phyloP scores from a whole-genome alignment of 2,888 invertebrate species.

The Eupithecia pulchellata region DNA sequence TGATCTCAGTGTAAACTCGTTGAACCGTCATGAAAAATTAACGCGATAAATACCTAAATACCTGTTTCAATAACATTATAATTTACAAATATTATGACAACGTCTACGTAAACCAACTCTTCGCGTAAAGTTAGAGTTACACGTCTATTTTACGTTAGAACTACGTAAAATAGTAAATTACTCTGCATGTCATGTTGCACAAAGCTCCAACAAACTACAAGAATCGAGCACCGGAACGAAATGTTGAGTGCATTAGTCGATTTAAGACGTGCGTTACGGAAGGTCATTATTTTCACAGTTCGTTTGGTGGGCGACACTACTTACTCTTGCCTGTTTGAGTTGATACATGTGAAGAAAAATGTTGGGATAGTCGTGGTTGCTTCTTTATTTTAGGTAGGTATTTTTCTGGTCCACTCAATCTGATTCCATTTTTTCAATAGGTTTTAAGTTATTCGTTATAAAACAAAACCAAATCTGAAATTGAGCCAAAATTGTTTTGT shows the following conservation, averaged over 20 bases:
- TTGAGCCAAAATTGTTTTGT: neutral
- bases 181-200: conserved; percentile 11
- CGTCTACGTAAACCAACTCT: neutral
- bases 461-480: neutral
- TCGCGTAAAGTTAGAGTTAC: neutral
- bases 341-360: neutral
- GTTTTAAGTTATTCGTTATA: neutral
- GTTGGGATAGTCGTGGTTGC: neutral
- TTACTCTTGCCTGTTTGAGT: conserved; percentile 42
- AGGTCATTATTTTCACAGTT: conserved; percentile 79
- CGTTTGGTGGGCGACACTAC: conserved; percentile 54
- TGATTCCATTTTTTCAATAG: neutral
- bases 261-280: conserved; percentile 67
- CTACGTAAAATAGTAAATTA: neutral
- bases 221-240: conserved; percentile 45
- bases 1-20: too few species aligned
- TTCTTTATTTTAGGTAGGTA: neutral
- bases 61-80: too few species aligned
- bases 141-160: neutral
- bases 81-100: too few species aligned
- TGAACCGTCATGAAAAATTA: too few species aligned
- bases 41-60: too few species aligned
- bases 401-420: too few species aligned
- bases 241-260: conserved; percentile 66
- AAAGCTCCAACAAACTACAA: conserved; percentile 45